Conservation (phyloP, 2,797 vertebrate genomes). For the Scarus forsteni region DNA sequence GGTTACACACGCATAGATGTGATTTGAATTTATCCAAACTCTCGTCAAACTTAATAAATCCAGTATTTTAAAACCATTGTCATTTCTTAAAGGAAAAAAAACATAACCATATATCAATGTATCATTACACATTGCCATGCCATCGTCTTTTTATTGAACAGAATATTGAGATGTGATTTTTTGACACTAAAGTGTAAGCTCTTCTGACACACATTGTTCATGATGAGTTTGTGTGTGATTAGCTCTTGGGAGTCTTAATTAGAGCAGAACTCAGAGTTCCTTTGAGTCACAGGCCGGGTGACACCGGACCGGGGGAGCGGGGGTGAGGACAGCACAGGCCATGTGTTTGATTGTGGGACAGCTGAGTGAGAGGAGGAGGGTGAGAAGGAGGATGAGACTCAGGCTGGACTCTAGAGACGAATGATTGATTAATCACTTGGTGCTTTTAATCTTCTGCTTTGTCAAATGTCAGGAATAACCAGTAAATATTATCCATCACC, state of each 20-base stretch:
- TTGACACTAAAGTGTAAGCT: too few species aligned
- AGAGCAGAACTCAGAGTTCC: conserved; percentile 51
- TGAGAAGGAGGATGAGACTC: conserved; percentile 54
- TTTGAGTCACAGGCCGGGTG: conserved; percentile 66
- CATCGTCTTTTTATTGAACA: too few species aligned
- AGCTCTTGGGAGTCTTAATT: conserved; percentile 40
- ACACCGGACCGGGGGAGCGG: conserved; percentile 19
- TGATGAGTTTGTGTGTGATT: conserved; percentile 15
- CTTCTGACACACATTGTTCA: conserved; percentile 26
- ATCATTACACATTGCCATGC: too few species aligned
- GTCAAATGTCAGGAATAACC: conserved; percentile 1
- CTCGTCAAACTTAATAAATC: too few species aligned
- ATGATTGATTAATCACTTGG: conserved; percentile 12
- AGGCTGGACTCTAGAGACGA: conserved; percentile 39
- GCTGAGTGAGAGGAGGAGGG: conserved; percentile 67
- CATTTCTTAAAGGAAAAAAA: too few species aligned
- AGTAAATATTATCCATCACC: not conserved
- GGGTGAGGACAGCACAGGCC: conserved; percentile 49
- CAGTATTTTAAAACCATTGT: too few species aligned
- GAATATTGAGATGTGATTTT: too few species aligned
- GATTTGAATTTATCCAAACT: too few species aligned
- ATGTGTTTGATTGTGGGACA: conserved; percentile 43
- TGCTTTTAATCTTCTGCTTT: not conserved
- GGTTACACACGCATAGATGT: too few species aligned
- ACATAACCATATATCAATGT: too few species aligned